Evolutionary conservation across 1,140 invertebrate species (phyloP), one percentile per base, ranked within the genome.

Genomic region (Drosophila parabipectinata): DNA sequence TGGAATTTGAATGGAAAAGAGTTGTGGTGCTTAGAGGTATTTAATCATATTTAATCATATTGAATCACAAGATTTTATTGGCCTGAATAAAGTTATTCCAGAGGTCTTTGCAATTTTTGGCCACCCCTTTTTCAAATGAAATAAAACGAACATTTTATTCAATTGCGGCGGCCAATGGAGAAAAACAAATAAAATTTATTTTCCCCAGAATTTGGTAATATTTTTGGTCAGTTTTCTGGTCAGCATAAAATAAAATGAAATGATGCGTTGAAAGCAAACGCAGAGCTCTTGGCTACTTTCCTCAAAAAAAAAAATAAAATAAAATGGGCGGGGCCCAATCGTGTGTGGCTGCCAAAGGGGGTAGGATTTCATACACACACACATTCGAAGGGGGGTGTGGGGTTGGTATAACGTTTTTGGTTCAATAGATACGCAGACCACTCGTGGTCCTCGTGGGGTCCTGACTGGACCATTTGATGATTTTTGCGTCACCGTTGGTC

Each of bases 141-240:
- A 79, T 87, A 82, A 79, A 58, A 69, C 54, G 24, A 84, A 72
- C 78, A 87, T 91, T 89, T 91, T 83, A 91, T 91, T 91, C 89
- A 91, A 91, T 91, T 91, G 84, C 62, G 60, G 84, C 62, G 60
- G 63, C 53, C 59, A 62, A 50, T 37, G 67, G 15, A 71, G 54
- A 77, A 89, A 89, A 89, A 89, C 84, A 89, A 89, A 88, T 88
- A 88, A 88, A 87, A 88, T 83, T 41, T 88, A 76, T 88, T 88
- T 82, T 60, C 72, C 77, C 68, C 67, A 68, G 3, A 50, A n/a
- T 60, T 37, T 21, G 21, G 21, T 21, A 21, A 21, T 21, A 57
- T 62, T 63, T 47, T 57, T 69, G 79, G 57, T 74, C 68, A 74
- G 68, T 79, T 88, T 83, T 47, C n/a, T 60, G 62, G 72, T 59